A percentile compares a stretch with the other conserved stretches of the same genome.
Conservation (phyloP, 2,113 vertebrate genomes). For the Mesoclemmys tuberculata region DNA sequence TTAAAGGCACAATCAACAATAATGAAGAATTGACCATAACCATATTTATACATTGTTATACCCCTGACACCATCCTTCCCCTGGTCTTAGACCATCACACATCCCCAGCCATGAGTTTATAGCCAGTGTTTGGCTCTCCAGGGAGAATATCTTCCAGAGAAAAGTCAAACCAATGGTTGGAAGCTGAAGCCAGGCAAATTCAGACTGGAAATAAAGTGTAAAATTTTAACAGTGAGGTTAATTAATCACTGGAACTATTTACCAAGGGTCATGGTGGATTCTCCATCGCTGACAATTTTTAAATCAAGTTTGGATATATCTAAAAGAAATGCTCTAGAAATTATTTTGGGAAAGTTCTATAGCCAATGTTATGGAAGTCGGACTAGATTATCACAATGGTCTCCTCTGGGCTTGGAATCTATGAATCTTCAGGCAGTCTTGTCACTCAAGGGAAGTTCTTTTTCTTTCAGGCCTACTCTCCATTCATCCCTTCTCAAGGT, state of each 20-base stretch:
- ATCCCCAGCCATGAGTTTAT: not conserved
- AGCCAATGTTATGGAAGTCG: not conserved
- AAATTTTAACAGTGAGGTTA: not conserved
- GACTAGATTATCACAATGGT: not conserved
- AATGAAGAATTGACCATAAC: not conserved
- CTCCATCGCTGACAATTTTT: not conserved
- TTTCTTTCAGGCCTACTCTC: not conserved
- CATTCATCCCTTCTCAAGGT: not conserved
- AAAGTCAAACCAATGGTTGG: not conserved
- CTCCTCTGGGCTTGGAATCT: not conserved
- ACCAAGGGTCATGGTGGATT: not conserved
- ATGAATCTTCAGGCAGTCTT: not conserved
- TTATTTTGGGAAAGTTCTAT: not conserved
- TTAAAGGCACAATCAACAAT: not conserved
- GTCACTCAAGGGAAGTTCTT: not conserved
- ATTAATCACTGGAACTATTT: not conserved
- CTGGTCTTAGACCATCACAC: not conserved
- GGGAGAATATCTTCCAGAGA: not conserved
- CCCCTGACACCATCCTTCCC: not conserved
- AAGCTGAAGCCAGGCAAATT: not conserved
- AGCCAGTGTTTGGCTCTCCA: not conserved
- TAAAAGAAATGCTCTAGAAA: not conserved
- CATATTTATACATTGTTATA: fast-evolving
- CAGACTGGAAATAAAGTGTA: not conserved
- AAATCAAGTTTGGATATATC: not conserved